Evolutionary conservation across 2,797 vertebrate species (phyloP).

Genomic region (Mergus octosetaceus): DNA sequence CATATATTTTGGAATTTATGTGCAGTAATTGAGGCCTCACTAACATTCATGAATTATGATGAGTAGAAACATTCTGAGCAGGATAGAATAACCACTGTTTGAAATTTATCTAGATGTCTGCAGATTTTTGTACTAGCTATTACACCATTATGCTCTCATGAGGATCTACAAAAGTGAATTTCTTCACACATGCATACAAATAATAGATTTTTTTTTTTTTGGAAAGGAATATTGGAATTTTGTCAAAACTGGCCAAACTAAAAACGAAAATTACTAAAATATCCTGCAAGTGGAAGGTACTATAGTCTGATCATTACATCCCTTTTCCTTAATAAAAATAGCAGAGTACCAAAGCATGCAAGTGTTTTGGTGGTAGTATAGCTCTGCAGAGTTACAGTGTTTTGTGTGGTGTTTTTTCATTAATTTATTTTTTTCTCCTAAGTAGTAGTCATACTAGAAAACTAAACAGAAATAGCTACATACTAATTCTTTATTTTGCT

Average conservation of each 20-base stretch:
- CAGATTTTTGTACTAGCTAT: background rate
- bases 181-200: background rate
- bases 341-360: background rate
- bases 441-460: background rate
- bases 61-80: background rate
- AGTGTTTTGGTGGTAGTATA: background rate
- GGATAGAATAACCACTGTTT: background rate
- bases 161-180: background rate
- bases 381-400: background rate
- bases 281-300: background rate
- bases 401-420: background rate
- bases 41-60: background rate
- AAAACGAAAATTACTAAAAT: background rate
- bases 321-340: background rate
- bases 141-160: background rate
- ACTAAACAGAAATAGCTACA: background rate
- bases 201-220: background rate
- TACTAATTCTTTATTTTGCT: background rate
- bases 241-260: background rate
- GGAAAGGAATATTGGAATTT: background rate
- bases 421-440: background rate
- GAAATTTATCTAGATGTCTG: background rate
- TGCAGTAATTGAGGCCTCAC: background rate
- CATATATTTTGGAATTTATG: slow-evolving; percentile 2
- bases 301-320: background rate